phyloP scores from a whole-genome alignment of 2,113 vertebrate species.

The Eptesicus fuscus region DNA sequence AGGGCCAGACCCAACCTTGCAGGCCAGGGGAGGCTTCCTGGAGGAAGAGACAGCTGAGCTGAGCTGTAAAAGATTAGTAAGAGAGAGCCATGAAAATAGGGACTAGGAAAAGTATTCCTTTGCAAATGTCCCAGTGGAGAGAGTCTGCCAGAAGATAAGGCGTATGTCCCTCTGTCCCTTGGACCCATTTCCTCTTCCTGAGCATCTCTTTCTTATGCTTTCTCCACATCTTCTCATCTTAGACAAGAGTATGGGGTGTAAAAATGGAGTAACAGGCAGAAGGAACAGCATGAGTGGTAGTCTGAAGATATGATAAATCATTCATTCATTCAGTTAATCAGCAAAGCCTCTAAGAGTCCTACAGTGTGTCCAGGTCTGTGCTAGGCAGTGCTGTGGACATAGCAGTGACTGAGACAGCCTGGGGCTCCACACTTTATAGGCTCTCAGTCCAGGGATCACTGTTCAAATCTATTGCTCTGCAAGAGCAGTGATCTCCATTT shows the following conservation, averaged over 20 bases:
- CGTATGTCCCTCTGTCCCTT: not conserved
- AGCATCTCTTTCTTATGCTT: not conserved
- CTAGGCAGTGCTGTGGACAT: not conserved
- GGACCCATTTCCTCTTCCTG: constrained; percentile 77
- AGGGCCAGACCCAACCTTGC: not conserved
- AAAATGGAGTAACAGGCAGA: not conserved
- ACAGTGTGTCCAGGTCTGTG: not conserved
- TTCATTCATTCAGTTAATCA: not conserved
- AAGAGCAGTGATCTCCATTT: not conserved
- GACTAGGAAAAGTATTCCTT: constrained; percentile 57
- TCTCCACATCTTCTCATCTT: not conserved
- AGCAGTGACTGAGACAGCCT: not conserved
- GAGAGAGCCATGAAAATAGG: not conserved
- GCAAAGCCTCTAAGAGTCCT: not conserved
- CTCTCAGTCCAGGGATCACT: not conserved
- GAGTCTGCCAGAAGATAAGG: not conserved
- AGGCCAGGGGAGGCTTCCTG: not conserved
- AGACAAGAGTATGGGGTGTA: not conserved
- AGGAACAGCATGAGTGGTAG: not conserved
- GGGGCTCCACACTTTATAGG: not conserved
- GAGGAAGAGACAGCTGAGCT: not conserved
- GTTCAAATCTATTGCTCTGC: not conserved
- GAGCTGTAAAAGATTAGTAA: not conserved
- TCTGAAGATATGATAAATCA: not conserved
- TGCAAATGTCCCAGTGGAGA: not conserved